A percentile compares a stretch with the other conserved stretches of the same genome.
Conservation (phyloP, 2,888 invertebrate genomes). For the Anarsia innoxiella region DNA sequence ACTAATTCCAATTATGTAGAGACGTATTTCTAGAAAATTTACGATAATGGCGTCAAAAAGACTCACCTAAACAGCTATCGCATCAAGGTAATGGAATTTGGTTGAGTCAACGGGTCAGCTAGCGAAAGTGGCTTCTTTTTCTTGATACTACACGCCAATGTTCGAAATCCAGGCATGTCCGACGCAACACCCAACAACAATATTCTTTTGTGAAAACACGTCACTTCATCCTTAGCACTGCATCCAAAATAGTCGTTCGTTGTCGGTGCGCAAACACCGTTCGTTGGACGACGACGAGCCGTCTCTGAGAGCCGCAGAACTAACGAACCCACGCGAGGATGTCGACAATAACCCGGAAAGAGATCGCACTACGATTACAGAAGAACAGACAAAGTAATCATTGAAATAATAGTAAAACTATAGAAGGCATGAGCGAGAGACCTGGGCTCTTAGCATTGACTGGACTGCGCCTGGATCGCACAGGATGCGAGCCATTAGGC, state of each 20-base stretch:
- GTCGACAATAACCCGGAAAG: slow-evolving; percentile 26
- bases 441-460: slow-evolving; percentile 61
- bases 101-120: slow-evolving; percentile 42
- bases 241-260: slow-evolving; percentile 35
- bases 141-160: slow-evolving; percentile 64
- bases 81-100: slow-evolving; percentile 58
- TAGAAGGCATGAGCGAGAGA: slow-evolving; percentile 39
- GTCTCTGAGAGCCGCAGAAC: background rate
- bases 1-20: no score
- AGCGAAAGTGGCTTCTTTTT: slow-evolving; percentile 61
- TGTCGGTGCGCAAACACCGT: slow-evolving; percentile 16
- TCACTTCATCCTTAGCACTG: slow-evolving; percentile 58
- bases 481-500: slow-evolving; percentile 70
- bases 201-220: slow-evolving; percentile 34
- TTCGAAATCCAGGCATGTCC: slow-evolving; percentile 67
- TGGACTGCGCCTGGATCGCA: slow-evolving; percentile 55
- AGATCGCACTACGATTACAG: slow-evolving; percentile 25
- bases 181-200: slow-evolving; percentile 40
- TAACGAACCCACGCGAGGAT: slow-evolving; percentile 8
- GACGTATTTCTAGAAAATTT: no score
- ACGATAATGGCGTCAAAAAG: slow-evolving; percentile 38
- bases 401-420: slow-evolving; percentile 6
- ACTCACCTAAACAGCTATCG: slow-evolving; percentile 73
- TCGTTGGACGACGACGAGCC: slow-evolving; percentile 4
- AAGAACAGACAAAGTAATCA: slow-evolving; percentile 6